A percentile compares a stretch with the other conserved stretches of the same genome.
Conservation (phyloP, 2,797 vertebrate genomes). For the Adrianichthys oophorus region DNA sequence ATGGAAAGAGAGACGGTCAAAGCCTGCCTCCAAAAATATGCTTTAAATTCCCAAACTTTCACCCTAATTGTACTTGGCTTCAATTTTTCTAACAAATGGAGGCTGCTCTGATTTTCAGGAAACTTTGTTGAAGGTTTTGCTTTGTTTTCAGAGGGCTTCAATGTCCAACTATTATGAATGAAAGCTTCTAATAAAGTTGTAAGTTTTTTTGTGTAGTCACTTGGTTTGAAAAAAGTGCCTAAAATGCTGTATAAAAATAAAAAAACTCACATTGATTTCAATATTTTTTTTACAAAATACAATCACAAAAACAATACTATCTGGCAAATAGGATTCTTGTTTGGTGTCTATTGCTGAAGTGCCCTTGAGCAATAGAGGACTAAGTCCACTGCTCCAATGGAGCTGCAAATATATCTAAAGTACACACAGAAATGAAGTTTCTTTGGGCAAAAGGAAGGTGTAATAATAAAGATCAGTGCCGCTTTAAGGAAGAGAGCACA, state of each 20-base stretch:
- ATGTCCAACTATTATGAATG: background rate
- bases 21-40: background rate
- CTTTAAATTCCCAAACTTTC: background rate
- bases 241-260: background rate
- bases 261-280: background rate
- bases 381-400: conserved; percentile 36
- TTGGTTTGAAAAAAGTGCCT: conserved; percentile 1
- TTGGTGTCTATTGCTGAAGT: conserved; percentile 29
- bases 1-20: conserved; percentile 14
- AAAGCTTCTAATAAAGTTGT: background rate
- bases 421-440: conserved; percentile 28
- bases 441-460: conserved; percentile 17
- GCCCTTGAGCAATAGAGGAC: conserved; percentile 51
- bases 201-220: background rate
- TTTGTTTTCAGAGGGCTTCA: no score
- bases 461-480: conserved; percentile 8
- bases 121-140: background rate
- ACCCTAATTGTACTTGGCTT: conserved; percentile 1
- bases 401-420: conserved; percentile 52
- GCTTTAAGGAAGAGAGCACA: background rate
- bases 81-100: background rate
- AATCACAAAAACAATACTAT: background rate
- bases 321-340: conserved; percentile 8
- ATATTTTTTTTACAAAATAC: background rate
- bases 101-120: background rate